phyloP scores from a whole-genome alignment of 2,888 invertebrate genomes.

The Chymomyza caudatula region DNA sequence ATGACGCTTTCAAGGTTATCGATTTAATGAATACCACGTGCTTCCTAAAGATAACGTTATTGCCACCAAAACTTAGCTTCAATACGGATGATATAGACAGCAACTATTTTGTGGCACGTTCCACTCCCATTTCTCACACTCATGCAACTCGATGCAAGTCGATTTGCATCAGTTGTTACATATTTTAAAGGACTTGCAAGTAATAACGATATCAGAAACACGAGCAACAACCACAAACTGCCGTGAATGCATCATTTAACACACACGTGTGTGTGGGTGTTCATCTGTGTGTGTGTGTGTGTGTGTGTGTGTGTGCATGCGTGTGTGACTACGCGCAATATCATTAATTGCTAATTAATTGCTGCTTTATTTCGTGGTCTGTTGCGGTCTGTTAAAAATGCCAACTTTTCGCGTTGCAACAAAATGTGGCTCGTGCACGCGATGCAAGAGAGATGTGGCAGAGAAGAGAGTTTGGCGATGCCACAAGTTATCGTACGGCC shows the following conservation, averaged over 20 bases:
- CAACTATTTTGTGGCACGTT: too few relatives aligned
- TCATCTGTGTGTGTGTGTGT: constrained; percentile 2
- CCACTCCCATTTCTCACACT: not conserved
- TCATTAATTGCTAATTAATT: constrained; percentile 61
- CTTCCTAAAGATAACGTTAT: too few relatives aligned
- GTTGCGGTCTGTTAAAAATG: constrained; percentile 34
- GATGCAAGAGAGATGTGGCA: not conserved
- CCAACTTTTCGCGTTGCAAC: constrained; percentile 27
- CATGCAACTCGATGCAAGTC: not conserved
- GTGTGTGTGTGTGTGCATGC: constrained; percentile 7
- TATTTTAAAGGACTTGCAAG: constrained; percentile 9
- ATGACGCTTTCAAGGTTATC: not conserved
- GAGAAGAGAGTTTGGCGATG: not conserved
- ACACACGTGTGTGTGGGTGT: constrained; percentile 1
- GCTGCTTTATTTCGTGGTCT: constrained; percentile 47
- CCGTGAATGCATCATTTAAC: constrained; percentile 26
- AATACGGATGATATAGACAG: too few relatives aligned
- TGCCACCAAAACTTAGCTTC: too few relatives aligned
- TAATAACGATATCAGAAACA: constrained; percentile 6
- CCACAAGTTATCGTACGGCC: not conserved
- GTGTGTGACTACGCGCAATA: constrained; percentile 20
- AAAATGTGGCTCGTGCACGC: constrained; percentile 33
- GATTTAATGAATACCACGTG: too few relatives aligned
- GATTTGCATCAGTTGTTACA: constrained; percentile 1
- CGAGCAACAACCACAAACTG: constrained; percentile 16